Conservation (phyloP, 1,140 invertebrate genomes). For the Drosophila ambigua region DNA sequence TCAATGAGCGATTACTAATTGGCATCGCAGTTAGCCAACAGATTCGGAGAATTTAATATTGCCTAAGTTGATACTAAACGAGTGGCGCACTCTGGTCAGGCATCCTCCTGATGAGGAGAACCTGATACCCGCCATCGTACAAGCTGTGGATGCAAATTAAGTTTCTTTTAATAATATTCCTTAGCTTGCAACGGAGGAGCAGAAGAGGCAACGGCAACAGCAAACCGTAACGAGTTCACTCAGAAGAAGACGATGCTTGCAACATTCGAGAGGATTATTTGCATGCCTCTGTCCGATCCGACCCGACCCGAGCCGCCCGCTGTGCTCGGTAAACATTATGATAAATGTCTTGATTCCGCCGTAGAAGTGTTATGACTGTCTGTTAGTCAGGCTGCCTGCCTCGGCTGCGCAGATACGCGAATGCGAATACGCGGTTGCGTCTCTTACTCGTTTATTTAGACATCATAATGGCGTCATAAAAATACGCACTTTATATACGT, state of each 20-base stretch:
- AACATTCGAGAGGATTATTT: conserved; percentile 47
- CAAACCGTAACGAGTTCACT: conserved; percentile 12
- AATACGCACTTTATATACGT: conserved; percentile 38
- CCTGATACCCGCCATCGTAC: no score
- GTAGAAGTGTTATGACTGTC: conserved; percentile 52
- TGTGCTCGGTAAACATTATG: conserved; percentile 31
- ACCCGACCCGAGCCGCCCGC: background rate
- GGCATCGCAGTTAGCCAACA: conserved; percentile 1
- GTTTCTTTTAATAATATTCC: no score
- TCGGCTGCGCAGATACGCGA: conserved; percentile 13
- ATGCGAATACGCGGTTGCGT: conserved; percentile 11
- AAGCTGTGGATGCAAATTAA: no score
- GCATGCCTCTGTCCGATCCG: conserved; percentile 14
- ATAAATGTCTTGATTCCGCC: conserved; percentile 55
- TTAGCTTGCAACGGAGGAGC: background rate
- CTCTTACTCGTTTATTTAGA: conserved; percentile 42
- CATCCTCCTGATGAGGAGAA: no score
- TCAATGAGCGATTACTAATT: conserved; percentile 31
- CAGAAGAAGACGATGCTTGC: conserved; percentile 37
- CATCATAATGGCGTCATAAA: conserved; percentile 48
- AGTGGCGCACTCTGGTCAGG: no score
- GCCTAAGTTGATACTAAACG: no score
- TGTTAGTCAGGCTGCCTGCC: conserved; percentile 40
- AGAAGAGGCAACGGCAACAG: background rate
- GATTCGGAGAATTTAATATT: background rate